These are phyloP conservation scores for Hyposoter dolosus DNA, from an alignment of 2,888 invertebrate species.

Conservation along the genomic window DNA sequence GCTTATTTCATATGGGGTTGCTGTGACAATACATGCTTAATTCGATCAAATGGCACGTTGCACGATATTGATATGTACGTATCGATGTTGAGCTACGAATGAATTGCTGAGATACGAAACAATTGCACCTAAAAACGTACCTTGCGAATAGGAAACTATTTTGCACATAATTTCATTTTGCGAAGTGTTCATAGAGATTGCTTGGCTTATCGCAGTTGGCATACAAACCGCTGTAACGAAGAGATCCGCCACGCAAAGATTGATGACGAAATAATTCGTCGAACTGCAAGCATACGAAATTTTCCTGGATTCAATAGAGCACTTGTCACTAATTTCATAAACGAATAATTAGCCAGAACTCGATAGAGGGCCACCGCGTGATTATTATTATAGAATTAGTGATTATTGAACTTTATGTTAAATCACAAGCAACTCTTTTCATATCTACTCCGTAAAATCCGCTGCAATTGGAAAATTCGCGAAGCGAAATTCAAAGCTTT, in stretches of 20 bases:
- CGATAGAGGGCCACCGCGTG: background rate
- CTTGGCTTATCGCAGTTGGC: conserved; percentile 90
- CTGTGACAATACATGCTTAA: too few relatives aligned
- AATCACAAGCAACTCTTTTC: background rate
- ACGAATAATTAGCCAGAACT: background rate
- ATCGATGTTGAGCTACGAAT: background rate
- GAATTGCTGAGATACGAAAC: background rate
- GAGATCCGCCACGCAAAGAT: conserved; percentile 90
- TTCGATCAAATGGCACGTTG: too few relatives aligned
- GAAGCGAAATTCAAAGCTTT: too few relatives aligned
- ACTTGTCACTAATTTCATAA: background rate
- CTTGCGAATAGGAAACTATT: conserved; percentile 90
- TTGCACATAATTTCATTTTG: conserved; percentile 92
- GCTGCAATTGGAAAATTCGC: background rate
- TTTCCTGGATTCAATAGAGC: background rate
- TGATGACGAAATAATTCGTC: conserved; percentile 91
- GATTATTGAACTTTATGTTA: background rate
- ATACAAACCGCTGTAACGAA: conserved; percentile 91
- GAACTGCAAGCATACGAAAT: conserved; percentile 86
- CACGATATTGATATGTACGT: background rate
- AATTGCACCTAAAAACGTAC: conserved; percentile 84
- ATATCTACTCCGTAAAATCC: background rate
- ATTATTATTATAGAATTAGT: background rate
- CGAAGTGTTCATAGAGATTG: conserved; percentile 89
- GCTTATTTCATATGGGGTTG: too few relatives aligned